Evolutionary conservation across 2,888 invertebrate genomes (phyloP).

Genomic region (Lacanobia wlatinum): DNA sequence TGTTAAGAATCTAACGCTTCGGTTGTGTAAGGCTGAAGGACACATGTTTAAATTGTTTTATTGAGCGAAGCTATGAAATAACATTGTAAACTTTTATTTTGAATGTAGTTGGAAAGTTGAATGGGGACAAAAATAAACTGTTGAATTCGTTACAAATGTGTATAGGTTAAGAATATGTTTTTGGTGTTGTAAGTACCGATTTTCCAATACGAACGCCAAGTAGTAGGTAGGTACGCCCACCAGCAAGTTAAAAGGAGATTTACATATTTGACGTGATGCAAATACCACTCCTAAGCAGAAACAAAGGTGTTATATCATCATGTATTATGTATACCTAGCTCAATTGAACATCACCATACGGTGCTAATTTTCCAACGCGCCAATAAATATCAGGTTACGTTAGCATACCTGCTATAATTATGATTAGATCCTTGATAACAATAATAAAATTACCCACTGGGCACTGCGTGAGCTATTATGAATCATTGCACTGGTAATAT

Average conservation of each 20-base stretch:
- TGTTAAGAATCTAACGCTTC: slow-evolving; percentile 52
- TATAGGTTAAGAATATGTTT: not conserved
- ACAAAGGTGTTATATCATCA: slow-evolving; percentile 36
- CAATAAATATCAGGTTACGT: slow-evolving; percentile 64
- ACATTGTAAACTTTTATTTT: not conserved
- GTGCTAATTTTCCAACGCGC: slow-evolving; percentile 63
- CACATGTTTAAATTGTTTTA: slow-evolving; percentile 16
- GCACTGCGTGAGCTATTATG: slow-evolving; percentile 52
- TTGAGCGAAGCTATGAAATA: slow-evolving; percentile 2
- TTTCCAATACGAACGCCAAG: slow-evolving; percentile 8
- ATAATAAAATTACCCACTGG: slow-evolving; percentile 63
- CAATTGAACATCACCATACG: slow-evolving; percentile 36
- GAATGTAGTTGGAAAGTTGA: not conserved
- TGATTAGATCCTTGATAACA: slow-evolving; percentile 68
- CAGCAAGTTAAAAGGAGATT: slow-evolving; percentile 13
- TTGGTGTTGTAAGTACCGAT: not conserved
- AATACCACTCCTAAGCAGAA: slow-evolving; percentile 30
- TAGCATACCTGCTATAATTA: slow-evolving; percentile 66
- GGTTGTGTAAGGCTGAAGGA: slow-evolving; percentile 25
- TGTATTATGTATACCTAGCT: slow-evolving; percentile 18
- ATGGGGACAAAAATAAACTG: not conserved
- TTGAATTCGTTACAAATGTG: slow-evolving; percentile 10
- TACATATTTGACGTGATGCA: slow-evolving; percentile 23
- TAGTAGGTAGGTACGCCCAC: slow-evolving; percentile 24
- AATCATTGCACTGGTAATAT: slow-evolving; percentile 47